Evolutionary conservation across 2,797 vertebrate species (phyloP).

Genomic region (Masticophis lateralis): DNA sequence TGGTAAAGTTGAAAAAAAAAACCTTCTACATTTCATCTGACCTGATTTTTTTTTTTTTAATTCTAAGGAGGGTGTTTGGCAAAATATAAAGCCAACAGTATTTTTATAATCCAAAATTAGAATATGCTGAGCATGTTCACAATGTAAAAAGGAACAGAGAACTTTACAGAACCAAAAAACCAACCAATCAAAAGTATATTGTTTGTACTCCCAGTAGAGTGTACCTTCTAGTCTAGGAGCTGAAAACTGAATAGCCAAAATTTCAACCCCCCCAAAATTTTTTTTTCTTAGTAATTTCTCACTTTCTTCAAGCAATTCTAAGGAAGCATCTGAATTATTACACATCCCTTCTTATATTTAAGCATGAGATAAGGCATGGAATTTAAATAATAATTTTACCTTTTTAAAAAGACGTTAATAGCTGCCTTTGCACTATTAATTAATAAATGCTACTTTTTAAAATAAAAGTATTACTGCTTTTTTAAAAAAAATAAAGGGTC

Average conservation of each 20-base stretch:
- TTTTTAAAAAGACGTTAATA: not conserved
- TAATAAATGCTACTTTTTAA: not conserved
- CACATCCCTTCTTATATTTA: not conserved
- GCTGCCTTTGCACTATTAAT: not conserved
- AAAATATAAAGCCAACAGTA: not conserved
- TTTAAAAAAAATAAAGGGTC: not conserved
- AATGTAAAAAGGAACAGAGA: not conserved
- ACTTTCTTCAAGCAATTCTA: not conserved
- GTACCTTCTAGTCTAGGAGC: not conserved
- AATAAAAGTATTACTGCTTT: constrained; percentile 3
- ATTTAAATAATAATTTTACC: not conserved
- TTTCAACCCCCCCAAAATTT: too few species aligned
- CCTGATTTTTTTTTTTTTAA: not conserved
- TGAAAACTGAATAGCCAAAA: constrained; percentile 26
- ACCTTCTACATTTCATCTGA: not conserved
- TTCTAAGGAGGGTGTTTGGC: not conserved
- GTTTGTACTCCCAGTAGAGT: not conserved
- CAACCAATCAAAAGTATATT: not conserved
- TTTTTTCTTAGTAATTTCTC: not conserved
- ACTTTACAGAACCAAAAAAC: not conserved
- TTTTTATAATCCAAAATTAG: not conserved
- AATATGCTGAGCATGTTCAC: not conserved
- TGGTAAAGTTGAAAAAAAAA: not conserved
- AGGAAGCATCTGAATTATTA: not conserved
- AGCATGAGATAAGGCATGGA: not conserved